phyloP scores from a whole-genome alignment of 2,888 invertebrate genomes.

The Leptothorax acervorum region DNA sequence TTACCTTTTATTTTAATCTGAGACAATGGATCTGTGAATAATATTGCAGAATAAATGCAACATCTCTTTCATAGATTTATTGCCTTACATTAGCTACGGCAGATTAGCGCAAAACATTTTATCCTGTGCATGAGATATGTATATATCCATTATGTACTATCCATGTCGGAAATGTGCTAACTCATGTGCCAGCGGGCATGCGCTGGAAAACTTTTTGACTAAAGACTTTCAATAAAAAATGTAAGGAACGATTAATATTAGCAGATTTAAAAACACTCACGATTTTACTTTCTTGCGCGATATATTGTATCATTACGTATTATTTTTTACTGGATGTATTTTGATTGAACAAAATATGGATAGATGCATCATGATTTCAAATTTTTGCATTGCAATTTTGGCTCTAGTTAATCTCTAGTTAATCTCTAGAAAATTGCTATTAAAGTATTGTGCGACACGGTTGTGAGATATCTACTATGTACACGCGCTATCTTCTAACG shows the following conservation, averaged over 20 bases:
- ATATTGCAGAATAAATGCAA: background rate
- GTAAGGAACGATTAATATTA: background rate
- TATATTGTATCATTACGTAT: background rate
- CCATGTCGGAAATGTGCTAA: background rate
- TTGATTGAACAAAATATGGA: background rate
- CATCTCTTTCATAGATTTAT: background rate
- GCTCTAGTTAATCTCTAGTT: background rate
- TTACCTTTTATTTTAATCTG: constrained; percentile 8
- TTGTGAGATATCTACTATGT: background rate
- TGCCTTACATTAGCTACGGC: no score
- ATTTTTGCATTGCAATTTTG: no score
- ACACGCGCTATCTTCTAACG: background rate
- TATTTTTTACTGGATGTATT: background rate
- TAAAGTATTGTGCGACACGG: background rate
- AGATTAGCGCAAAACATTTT: background rate
- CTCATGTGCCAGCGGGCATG: background rate
- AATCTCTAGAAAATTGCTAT: background rate
- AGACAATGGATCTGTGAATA: background rate
- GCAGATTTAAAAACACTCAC: background rate
- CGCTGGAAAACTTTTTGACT: background rate
- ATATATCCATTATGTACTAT: background rate
- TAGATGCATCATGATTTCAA: background rate
- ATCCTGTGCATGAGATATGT: background rate
- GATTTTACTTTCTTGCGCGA: background rate
- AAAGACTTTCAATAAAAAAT: background rate